Evolutionary conservation across 2,888 invertebrate genomes (phyloP).

Genomic region (Melipona beecheii): DNA sequence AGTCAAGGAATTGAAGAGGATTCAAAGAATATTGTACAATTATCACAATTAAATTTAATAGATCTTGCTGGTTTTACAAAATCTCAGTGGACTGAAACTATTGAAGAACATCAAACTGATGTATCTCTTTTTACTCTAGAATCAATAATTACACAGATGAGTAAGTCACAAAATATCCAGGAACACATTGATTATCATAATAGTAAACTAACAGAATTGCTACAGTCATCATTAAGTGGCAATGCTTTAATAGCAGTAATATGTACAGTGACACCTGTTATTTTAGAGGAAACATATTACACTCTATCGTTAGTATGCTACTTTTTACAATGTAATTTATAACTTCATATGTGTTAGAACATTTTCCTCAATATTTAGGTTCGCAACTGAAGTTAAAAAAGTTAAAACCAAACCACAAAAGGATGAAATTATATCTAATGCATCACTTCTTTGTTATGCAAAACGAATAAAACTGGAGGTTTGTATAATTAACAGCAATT

Average conservation of each 20-base stretch:
- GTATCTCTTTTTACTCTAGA: conserved; percentile 90
- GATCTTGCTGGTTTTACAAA: conserved; percentile 96
- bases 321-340: background rate
- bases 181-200: conserved; percentile 89
- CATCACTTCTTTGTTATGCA: conserved; percentile 88
- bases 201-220: conserved; percentile 93
- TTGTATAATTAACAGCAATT: conserved; percentile 28
- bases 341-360: background rate
- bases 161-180: conserved; percentile 85
- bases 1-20: conserved; percentile 86
- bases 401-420: conserved; percentile 92
- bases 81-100: conserved; percentile 90
- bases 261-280: conserved; percentile 92
- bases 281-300: conserved; percentile 90
- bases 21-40: conserved; percentile 87
- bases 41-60: conserved; percentile 93
- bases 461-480: conserved; percentile 87
- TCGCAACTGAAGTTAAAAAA: conserved; percentile 92
- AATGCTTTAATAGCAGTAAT: conserved; percentile 95
- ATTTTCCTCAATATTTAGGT: conserved; percentile 84
- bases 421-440: conserved; percentile 90
- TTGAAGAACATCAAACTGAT: conserved; percentile 93
- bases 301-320: conserved; percentile 85
- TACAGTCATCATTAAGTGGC: conserved; percentile 94
- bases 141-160: conserved; percentile 92